Evolutionary conservation across 2,113 vertebrate species (phyloP), one percentile per base, ranked within the genome.

Genomic region (Tympanuchus pallidicinctus): DNA sequence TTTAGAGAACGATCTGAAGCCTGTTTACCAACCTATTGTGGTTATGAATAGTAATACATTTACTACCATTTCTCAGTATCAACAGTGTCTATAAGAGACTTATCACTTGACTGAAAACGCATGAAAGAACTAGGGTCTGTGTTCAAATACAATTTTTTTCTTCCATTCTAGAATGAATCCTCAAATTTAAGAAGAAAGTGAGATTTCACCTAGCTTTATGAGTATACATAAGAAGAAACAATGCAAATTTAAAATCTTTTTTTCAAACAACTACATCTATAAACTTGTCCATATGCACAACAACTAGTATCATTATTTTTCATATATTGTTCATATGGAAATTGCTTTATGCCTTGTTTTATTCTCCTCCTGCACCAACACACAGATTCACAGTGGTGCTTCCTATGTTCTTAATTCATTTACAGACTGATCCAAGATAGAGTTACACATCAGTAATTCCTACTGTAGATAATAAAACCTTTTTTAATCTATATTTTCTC

Each of bases 401-500:
- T 91, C 50, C 27, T 59, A 52, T 88, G 42, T 67, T 86, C 40
- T 89, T 82, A 93, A 77, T 61, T 90, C 4, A 65, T 90, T 94
- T 87, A 71, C 42, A 82, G 1, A 30, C 38, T 72, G 45, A 92
- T 71, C 12, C 25, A 64, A 22, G 69, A 48, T 90, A 72, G 43
- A 72, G 38, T 47, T 76, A 64, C 54, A 34, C 9, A 56, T 25
- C 75, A 64, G 32, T 63, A 86, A 77, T 56, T 92, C 36, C 34
- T 64, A 50, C 40, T 73, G 8, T 38, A 92, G 83, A 77, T 61
- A 66, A 52, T 66, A 92, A 76, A 70, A 82, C 65, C 11, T 90
- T 94, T 32, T 69, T 96, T 95, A 66, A 67, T 94, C 84, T 78
- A 18, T 94, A 94, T 93, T 96, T 97, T 97, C 81, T 96, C 57